phyloP scores from a whole-genome alignment of 1,140 invertebrate genomes.

The Psix sp. region DNA sequence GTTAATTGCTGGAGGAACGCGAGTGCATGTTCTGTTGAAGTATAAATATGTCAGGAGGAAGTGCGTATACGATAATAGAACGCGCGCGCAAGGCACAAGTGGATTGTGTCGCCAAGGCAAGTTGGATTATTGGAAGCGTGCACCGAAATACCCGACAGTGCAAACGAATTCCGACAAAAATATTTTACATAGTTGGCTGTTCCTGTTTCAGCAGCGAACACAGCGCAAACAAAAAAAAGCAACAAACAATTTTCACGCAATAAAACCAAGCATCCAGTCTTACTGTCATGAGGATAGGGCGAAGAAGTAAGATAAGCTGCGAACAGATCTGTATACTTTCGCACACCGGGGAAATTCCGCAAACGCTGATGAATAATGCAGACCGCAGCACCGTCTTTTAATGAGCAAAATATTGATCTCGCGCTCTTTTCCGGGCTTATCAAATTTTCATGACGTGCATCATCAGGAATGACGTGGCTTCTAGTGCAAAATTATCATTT shows the following conservation, averaged over 20 bases:
- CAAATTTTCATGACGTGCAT: slow-evolving; percentile 9
- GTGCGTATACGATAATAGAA: slow-evolving; percentile 72
- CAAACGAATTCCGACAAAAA: slow-evolving; percentile 25
- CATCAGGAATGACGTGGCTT: too few species aligned
- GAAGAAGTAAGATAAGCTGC: too few species aligned
- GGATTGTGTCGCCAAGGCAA: slow-evolving; percentile 57
- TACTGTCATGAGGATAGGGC: too few species aligned
- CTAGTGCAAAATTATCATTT: too few species aligned
- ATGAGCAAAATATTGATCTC: slow-evolving; percentile 43
- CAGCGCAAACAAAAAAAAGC: too few species aligned
- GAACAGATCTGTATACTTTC: slow-evolving; percentile 44
- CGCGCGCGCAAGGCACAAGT: slow-evolving; percentile 57
- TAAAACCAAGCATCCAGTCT: too few species aligned
- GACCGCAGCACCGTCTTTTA: slow-evolving; percentile 6
- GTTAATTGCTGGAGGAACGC: slow-evolving; percentile 50
- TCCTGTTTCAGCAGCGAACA: too few species aligned
- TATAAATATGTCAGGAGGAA: slow-evolving; percentile 70
- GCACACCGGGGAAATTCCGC: slow-evolving; percentile 31
- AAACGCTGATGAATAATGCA: slow-evolving; percentile 44
- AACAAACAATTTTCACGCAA: too few species aligned
- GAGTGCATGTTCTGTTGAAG: slow-evolving; percentile 52
- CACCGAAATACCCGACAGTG: background rate
- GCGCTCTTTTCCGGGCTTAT: slow-evolving; percentile 10
- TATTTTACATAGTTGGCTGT: slow-evolving; percentile 27
- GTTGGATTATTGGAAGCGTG: slow-evolving; percentile 28